These are phyloP conservation scores for Nymphalis polychloros DNA, from an alignment of 2,888 invertebrate genomes.

Conservation along the genomic window DNA sequence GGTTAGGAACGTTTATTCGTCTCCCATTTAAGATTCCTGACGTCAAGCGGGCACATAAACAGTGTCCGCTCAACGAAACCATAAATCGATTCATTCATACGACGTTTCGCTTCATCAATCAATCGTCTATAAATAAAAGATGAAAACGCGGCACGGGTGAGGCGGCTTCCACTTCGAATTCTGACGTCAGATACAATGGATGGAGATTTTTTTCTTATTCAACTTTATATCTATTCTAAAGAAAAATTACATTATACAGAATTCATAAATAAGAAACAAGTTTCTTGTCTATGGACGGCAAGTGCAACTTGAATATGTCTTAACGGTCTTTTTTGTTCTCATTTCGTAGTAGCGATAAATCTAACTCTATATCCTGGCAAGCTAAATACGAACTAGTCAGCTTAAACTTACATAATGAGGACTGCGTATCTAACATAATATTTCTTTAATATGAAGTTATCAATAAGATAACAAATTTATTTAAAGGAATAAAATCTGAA, in stretches of 20 bases:
- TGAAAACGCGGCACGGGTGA: constrained; percentile 56
- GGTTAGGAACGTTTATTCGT: constrained; percentile 41
- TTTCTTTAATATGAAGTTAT: background rate
- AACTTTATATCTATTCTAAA: constrained; percentile 41
- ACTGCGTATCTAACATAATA: background rate
- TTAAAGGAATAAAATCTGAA: background rate
- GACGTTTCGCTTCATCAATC: constrained; percentile 74
- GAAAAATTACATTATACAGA: constrained; percentile 43
- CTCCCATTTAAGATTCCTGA: constrained; percentile 65
- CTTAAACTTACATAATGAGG: constrained; percentile 8
- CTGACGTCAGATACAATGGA: constrained; percentile 66
- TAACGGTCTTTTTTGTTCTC: constrained; percentile 30
- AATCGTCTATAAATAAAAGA: constrained; percentile 76
- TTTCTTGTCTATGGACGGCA: constrained; percentile 33
- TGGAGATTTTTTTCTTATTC: constrained; percentile 45
- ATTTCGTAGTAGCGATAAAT: constrained; percentile 36
- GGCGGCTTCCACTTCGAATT: constrained; percentile 58
- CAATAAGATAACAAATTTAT: background rate
- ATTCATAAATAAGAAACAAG: constrained; percentile 42
- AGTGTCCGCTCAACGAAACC: constrained; percentile 63
- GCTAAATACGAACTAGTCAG: constrained; percentile 18
- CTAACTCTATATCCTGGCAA: constrained; percentile 35
- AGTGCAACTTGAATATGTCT: constrained; percentile 38
- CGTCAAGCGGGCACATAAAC: constrained; percentile 69
- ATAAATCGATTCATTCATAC: constrained; percentile 77